Percentiles rank a stretch among this genome's conserved stretches.
These are phyloP conservation scores for Papilio demoleus DNA, from an alignment of 2,888 invertebrate species.

Conservation along the genomic window DNA sequence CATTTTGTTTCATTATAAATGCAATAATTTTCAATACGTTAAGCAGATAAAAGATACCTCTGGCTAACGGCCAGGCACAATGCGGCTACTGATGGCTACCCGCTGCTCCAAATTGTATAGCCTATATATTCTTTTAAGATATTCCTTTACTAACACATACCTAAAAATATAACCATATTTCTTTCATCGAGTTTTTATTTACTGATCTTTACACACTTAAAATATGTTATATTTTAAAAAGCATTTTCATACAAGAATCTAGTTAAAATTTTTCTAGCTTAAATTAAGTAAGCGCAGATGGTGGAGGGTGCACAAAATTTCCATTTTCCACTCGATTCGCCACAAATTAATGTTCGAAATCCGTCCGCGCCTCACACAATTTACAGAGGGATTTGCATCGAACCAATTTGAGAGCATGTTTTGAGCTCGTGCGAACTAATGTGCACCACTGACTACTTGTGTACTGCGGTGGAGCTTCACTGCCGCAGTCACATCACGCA, in stretches of 20 bases:
- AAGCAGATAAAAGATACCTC: not conserved
- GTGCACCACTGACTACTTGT: constrained; percentile 52
- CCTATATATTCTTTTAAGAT: not conserved
- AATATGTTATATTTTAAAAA: not conserved
- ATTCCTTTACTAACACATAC: not conserved
- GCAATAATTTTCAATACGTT: not conserved
- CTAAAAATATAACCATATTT: no score
- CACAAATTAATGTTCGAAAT: constrained; percentile 80
- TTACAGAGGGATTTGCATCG: constrained; percentile 77
- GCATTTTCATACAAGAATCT: constrained; percentile 37
- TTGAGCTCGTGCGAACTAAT: constrained; percentile 60
- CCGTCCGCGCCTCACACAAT: constrained; percentile 74
- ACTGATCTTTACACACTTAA: not conserved
- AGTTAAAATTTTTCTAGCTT: constrained; percentile 46
- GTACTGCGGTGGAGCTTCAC: not conserved
- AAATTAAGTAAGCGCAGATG: constrained; percentile 60
- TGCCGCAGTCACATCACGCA: not conserved
- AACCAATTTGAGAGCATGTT: constrained; percentile 62
- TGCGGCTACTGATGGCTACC: not conserved
- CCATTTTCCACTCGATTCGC: constrained; percentile 82
- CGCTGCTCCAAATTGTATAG: not conserved
- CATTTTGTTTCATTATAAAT: not conserved
- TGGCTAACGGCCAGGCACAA: constrained; percentile 1
- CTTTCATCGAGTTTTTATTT: not conserved
- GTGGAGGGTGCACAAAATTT: constrained; percentile 81